Percentiles rank a stretch among this genome's conserved stretches.
These are phyloP conservation scores for Saturnia japonica DNA, from an alignment of 2,888 invertebrate genomes.

Conservation along the genomic window DNA sequence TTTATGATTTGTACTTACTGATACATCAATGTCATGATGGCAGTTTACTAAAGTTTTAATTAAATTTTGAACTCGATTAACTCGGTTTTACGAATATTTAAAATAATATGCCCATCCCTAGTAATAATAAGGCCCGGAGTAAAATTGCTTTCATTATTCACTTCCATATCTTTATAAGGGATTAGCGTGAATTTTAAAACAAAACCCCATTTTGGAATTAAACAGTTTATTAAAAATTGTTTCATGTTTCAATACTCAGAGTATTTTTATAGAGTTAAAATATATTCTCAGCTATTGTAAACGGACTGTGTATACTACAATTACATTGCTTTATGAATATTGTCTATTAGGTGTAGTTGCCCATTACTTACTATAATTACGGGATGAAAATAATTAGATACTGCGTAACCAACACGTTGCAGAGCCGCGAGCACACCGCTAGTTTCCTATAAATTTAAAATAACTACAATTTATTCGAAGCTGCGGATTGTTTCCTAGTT, in stretches of 20 bases:
- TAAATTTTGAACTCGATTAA: background rate
- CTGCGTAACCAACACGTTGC: too few relatives aligned
- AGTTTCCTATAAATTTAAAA: too few relatives aligned
- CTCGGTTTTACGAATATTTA: conserved; percentile 23
- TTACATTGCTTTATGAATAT: too few relatives aligned
- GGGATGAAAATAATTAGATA: too few relatives aligned
- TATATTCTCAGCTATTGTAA: background rate
- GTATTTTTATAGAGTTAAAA: background rate
- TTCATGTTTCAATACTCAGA: background rate
- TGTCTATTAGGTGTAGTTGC: too few relatives aligned
- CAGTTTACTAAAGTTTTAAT: background rate
- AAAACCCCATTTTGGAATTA: conserved; percentile 29
- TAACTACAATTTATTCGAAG: too few relatives aligned
- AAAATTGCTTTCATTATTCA: conserved; percentile 41
- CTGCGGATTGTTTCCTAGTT: too few relatives aligned
- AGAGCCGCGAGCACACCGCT: too few relatives aligned
- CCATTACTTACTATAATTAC: too few relatives aligned
- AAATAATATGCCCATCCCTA: conserved; percentile 30
- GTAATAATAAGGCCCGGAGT: conserved; percentile 33
- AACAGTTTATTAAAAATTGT: conserved; percentile 27
- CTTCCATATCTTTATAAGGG: conserved; percentile 37
- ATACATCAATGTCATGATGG: too few relatives aligned
- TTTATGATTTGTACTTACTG: too few relatives aligned
- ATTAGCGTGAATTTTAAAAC: conserved; percentile 38
- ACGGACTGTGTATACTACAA: too few relatives aligned